Percentiles rank a stretch among this genome's conserved stretches.
phyloP scores from a whole-genome alignment of 1,140 invertebrate genomes.

The Drosophila arizonae region DNA sequence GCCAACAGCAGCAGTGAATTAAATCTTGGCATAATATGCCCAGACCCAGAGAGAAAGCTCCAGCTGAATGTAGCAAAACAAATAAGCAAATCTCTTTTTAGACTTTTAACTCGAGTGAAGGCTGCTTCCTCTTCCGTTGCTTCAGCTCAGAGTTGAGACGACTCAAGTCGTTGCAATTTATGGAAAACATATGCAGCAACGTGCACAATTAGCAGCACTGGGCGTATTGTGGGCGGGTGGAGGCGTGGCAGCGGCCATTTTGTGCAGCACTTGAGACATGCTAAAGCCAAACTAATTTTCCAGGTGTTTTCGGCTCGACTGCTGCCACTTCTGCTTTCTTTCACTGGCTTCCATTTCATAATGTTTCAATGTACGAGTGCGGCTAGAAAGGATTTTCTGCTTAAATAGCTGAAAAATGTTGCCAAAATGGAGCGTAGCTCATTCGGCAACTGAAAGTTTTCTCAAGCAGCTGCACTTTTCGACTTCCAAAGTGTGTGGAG shows the following conservation, averaged over 20 bases:
- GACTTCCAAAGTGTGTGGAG: neutral
- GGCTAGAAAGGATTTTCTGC: neutral
- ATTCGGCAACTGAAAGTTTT: neutral
- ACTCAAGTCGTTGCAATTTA: slow-evolving; percentile 34
- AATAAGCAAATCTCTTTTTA: slow-evolving; percentile 23
- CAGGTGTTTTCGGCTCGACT: slow-evolving; percentile 9
- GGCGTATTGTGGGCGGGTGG: too few relatives aligned
- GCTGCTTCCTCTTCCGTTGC: neutral
- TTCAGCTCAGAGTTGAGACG: neutral
- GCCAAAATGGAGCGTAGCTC: neutral
- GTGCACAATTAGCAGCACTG: slow-evolving; percentile 27
- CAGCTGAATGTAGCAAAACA: neutral
- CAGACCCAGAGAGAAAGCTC: neutral
- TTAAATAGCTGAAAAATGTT: neutral
- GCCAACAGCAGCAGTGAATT: neutral
- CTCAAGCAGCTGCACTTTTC: neutral
- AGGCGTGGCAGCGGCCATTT: slow-evolving; percentile 15
- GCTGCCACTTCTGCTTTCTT: neutral
- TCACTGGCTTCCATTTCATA: slow-evolving; percentile 15
- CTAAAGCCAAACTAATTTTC: slow-evolving; percentile 33
- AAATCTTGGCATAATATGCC: slow-evolving; percentile 26
- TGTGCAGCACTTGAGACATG: slow-evolving; percentile 37
- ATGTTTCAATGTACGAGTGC: slow-evolving; percentile 9
- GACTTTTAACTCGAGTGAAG: slow-evolving; percentile 33
- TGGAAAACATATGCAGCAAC: slow-evolving; percentile 45